Base-by-base conservation (phyloP, 92 coral and sea anemone species). In the Nematostella vectensis region DNA sequence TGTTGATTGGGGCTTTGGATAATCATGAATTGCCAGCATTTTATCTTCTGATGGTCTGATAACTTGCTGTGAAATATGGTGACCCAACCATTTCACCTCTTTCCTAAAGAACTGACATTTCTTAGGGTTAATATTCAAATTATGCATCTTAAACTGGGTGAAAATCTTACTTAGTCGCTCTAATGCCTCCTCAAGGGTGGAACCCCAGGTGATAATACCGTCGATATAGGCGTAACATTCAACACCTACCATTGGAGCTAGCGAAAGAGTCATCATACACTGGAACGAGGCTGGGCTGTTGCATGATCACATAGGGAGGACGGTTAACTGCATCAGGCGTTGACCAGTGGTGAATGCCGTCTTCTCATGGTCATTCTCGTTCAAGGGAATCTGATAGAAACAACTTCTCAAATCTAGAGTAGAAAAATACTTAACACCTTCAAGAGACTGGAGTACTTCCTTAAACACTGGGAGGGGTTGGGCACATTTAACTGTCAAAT, bases 161-260 rank as follows among this genome's bases (percentile, higher is more conserved):
- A 45, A 45, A 19, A 45, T 45, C 51, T 45, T 45, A 24, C 11
- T 20, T 27, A 55, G 21, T 29, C 61, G 27, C 26, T 55, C 61
- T 27, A 55, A 29, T 25, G 61, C 61, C 21, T 55, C 61, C n/a
- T 27, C 43, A 55, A 27, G 30, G 3, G 61, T 16, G 11, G 61
- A 55, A 27, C 61, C 61, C 45, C 61, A 63, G 16, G 17, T 21
- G 48, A 63, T 63, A 8, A 50, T 50, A 33, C 51, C 70, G 51
- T 63, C 70, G 19, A 63, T 63, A 20, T 63, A 63, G n/a, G 58
- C 59, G 13, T 39, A 42, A 44, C 67, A 60, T 29, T 39, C 56
- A 19, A 27, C 31, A 0, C 58, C 38, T 39, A 44, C 39, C 25
- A 1, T 24, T 45, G 58, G 29, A 21, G 58, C 36, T 0, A 60